Conservation (phyloP, 2,888 invertebrate genomes). For the Ecdyonurus torrentis region DNA sequence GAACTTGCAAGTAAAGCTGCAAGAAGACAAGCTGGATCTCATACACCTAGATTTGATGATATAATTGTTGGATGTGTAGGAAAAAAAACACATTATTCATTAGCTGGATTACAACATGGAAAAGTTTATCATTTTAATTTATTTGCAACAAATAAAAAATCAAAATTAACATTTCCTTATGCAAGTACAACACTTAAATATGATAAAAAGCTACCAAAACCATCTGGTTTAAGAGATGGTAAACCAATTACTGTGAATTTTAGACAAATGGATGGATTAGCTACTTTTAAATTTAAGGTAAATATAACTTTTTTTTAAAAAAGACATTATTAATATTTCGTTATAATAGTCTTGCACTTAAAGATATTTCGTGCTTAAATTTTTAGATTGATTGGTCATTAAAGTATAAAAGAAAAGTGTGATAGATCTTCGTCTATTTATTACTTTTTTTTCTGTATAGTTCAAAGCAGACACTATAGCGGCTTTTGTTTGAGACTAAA, state of each 20-base stretch:
- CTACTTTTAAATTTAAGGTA: conserved; percentile 38
- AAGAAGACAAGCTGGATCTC: background rate
- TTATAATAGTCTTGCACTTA: too few relatives aligned
- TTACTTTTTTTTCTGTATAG: too few relatives aligned
- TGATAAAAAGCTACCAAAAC: conserved; percentile 20
- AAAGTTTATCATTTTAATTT: conserved; percentile 34
- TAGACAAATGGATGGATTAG: conserved; percentile 32
- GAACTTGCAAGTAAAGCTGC: conserved; percentile 1
- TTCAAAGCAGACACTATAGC: too few relatives aligned
- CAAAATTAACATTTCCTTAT: conserved; percentile 33
- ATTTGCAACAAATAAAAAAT: conserved; percentile 32
- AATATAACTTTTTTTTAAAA: too few relatives aligned
- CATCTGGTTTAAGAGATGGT: conserved; percentile 30
- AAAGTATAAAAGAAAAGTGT: too few relatives aligned
- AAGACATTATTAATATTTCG: too few relatives aligned
- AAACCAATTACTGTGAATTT: conserved; percentile 31
- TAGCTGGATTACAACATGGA: conserved; percentile 29
- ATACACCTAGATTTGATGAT: conserved; percentile 13
- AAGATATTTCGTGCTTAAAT: too few relatives aligned
- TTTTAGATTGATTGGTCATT: too few relatives aligned
- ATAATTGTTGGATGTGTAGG: conserved; percentile 31
- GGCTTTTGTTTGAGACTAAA: too few relatives aligned
- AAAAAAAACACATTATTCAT: conserved; percentile 30
- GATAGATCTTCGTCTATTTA: too few relatives aligned
- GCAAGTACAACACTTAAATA: conserved; percentile 27